Percentiles rank a stretch among this genome's conserved stretches.
Evolutionary conservation across 2,113 vertebrate species (phyloP).

Genomic region (Ursus arctos): DNA sequence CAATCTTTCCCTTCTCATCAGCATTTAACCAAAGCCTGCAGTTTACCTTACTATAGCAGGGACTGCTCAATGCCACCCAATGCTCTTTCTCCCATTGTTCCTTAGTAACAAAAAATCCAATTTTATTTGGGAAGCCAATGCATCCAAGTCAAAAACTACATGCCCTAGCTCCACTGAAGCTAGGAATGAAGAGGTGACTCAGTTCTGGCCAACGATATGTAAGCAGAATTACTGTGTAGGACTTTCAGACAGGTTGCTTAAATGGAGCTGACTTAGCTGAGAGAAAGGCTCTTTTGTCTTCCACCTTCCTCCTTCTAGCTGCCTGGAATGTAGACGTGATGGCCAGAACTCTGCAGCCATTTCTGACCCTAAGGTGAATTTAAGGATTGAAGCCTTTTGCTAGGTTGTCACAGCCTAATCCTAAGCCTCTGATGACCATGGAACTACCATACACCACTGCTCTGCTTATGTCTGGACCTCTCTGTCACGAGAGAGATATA

Average conservation of each 20-base stretch:
- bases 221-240: background rate
- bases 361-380: constrained; percentile 13
- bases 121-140: constrained; percentile 2
- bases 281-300: background rate
- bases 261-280: background rate
- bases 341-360: background rate
- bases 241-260: background rate
- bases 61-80: background rate
- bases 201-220: background rate
- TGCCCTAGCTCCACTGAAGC: background rate
- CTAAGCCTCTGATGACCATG: background rate
- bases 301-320: background rate
- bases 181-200: background rate
- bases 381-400: background rate
- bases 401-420: background rate
- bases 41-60: background rate
- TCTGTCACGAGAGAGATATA: background rate
- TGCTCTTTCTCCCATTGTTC: background rate
- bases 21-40: background rate
- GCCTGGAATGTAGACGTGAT: constrained; percentile 7
- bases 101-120: background rate
- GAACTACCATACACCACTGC: background rate
- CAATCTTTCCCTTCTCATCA: background rate
- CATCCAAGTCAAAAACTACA: background rate
- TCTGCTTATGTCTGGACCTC: background rate